phyloP scores from a whole-genome alignment of 1,140 invertebrate species.

The Uloborus diversus region DNA sequence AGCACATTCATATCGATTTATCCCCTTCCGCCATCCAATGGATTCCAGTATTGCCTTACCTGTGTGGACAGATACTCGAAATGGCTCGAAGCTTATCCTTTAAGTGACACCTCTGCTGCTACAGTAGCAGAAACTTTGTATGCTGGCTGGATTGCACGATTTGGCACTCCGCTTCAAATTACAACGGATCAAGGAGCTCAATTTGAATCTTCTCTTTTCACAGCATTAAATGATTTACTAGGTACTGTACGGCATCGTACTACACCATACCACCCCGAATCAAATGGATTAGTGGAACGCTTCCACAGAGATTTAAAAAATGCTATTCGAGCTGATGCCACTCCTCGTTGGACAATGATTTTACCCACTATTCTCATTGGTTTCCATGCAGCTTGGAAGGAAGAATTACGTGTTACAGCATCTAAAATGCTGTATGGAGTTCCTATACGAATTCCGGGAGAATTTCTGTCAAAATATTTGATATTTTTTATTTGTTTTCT shows the following conservation, averaged over 20 bases:
- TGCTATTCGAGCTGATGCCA: not conserved
- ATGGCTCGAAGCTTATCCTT: conserved; percentile 66
- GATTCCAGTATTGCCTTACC: conserved; percentile 64
- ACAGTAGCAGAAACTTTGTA: conserved; percentile 62
- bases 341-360: not conserved
- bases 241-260: conserved; percentile 18
- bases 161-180: conserved; percentile 60
- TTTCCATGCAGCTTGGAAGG: not conserved
- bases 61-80: conserved; percentile 62
- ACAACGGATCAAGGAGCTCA: conserved; percentile 66
- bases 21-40: conserved; percentile 63
- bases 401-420: not conserved
- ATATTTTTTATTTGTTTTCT: no score
- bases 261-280: conserved; percentile 59
- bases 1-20: conserved; percentile 68
- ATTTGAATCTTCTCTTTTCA: conserved; percentile 64
- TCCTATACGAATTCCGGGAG: not conserved
- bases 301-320: not conserved
- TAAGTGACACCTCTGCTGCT: conserved; percentile 63
- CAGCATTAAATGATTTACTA: conserved; percentile 34
- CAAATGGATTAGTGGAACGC: conserved; percentile 63
- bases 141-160: conserved; percentile 62
- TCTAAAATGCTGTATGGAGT: not conserved
- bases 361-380: not conserved
- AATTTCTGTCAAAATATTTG: no score